Base-by-base conservation (phyloP, 2,888 invertebrate genomes). In the Scaptomyza parva region DNA sequence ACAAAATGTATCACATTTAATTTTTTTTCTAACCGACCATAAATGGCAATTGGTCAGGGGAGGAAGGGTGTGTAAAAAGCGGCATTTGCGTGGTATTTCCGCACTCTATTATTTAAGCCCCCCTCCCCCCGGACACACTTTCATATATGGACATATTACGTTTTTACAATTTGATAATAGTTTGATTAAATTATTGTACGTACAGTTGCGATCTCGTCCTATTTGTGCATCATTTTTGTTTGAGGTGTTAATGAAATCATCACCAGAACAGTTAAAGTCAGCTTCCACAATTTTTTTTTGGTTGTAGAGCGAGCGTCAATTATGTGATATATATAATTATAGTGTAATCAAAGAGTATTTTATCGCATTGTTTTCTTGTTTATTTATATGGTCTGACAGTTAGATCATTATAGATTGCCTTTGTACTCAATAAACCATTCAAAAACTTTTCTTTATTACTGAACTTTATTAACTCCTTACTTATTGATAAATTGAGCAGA, bases 171-270 rank as follows among this genome's bases (percentile, higher is more conserved):
- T 14, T 50, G 61, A 51, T 63, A 64, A 61, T 61, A 40, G 60
- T 40, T 44, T 50, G 43, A 44, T 61, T 41, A 55, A 61, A 50
- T 28, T 37, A 20, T 50, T 41, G n/a, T 28, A 28, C 28, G 41
- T 51, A 47, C 26, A 33, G 47, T 57, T 64, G 60, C 14, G 45
- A 18, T 12, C 30, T 30, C 24, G 39, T 11, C 17, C 45, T 43
- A 43, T 41, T 48, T 62, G 45, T 39, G 24, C 18, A 37, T 39
- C 30, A 20, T 22, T 45, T 55, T 40, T n/a, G 11, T 39, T 41
- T 45, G 20, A 58, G 43, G 57, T 73, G 69, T 64, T 61, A 61
- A 73, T 61, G 33, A 37, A 51, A 48, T 58, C 61, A 64, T 53
- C 39, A 39, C 50, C 45, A 41, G 48, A 33, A 20, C 57, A 53